A percentile compares a stretch with the other conserved stretches of the same genome.
Evolutionary conservation across 2,797 vertebrate genomes (phyloP).

Genomic region (Bryconaethiops microstoma): DNA sequence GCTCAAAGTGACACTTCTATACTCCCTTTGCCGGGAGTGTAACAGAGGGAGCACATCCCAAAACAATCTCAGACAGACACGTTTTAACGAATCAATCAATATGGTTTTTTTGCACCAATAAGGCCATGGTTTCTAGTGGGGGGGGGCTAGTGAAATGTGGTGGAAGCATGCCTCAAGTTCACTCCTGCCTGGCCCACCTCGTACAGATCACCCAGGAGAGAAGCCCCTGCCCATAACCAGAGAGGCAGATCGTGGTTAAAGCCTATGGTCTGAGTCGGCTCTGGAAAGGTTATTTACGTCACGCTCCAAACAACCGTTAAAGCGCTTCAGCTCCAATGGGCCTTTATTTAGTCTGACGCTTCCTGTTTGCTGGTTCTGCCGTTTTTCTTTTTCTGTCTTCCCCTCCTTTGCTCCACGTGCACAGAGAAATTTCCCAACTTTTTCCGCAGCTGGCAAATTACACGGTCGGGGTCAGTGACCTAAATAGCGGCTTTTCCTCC

Average conservation of each 20-base stretch:
- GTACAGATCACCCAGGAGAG: not conserved
- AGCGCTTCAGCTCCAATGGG: slow-evolving; percentile 42
- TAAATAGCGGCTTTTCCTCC: slow-evolving; percentile 67
- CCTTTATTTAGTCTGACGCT: slow-evolving; percentile 77
- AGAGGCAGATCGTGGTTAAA: slow-evolving; percentile 21
- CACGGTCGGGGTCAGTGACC: slow-evolving; percentile 68
- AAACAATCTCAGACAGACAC: no score
- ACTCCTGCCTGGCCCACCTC: not conserved
- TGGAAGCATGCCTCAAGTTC: not conserved
- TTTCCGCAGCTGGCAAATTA: slow-evolving; percentile 68
- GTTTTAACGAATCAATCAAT: not conserved
- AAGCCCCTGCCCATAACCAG: slow-evolving; percentile 57
- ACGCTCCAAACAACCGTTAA: slow-evolving; percentile 45
- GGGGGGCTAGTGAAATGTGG: not conserved
- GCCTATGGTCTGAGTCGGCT: slow-evolving; percentile 25
- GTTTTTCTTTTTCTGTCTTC: not conserved
- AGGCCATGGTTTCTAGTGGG: not conserved
- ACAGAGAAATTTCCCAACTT: slow-evolving; percentile 66
- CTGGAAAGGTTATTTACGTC: slow-evolving; percentile 44
- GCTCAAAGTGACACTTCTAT: not conserved
- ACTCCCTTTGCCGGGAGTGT: not conserved
- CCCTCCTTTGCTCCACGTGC: slow-evolving; percentile 18
- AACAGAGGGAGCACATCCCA: not conserved
- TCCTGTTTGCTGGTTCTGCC: slow-evolving; percentile 73
- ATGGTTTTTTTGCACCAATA: not conserved